phyloP scores from a whole-genome alignment of 2,113 vertebrate genomes.

The Panurus biarmicus region DNA sequence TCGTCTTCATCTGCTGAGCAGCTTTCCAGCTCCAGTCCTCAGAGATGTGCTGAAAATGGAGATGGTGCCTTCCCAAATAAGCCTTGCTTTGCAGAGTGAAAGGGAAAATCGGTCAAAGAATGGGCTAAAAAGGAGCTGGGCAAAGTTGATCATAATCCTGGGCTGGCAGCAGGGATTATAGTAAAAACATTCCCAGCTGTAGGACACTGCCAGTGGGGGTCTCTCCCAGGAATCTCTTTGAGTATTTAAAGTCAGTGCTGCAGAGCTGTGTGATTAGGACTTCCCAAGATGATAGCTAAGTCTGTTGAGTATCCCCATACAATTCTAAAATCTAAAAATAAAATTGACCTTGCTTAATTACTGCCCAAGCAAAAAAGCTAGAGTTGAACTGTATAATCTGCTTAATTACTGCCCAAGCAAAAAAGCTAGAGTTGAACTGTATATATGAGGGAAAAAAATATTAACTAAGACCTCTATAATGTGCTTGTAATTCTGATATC shows the following conservation, averaged over 20 bases:
- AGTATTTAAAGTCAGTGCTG: not conserved
- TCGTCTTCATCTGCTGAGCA: slow-evolving; percentile 1
- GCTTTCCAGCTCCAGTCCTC: not conserved
- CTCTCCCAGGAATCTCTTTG: not conserved
- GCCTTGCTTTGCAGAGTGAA: not conserved
- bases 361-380: not conserved
- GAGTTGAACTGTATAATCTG: not conserved
- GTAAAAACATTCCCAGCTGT: not conserved
- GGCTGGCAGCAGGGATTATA: not conserved
- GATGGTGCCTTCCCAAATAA: not conserved
- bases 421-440: not conserved
- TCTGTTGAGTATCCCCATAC: not conserved
- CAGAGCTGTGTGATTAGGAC: not conserved
- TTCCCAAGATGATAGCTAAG: not conserved
- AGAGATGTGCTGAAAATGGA: not conserved
- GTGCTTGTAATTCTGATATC: not conserved
- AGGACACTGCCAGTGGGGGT: not conserved
- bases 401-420: not conserved
- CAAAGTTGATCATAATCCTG: not conserved
- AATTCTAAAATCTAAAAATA: not conserved
- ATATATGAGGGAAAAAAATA: not conserved
- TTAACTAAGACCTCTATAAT: not conserved
- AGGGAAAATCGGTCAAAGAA: not conserved
- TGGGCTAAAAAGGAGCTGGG: not conserved
- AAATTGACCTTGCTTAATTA: not conserved